Evolutionary conservation across 1,140 invertebrate species (phyloP), one percentile per base, ranked within the genome.

Genomic region (Anastrepha obliqua): DNA sequence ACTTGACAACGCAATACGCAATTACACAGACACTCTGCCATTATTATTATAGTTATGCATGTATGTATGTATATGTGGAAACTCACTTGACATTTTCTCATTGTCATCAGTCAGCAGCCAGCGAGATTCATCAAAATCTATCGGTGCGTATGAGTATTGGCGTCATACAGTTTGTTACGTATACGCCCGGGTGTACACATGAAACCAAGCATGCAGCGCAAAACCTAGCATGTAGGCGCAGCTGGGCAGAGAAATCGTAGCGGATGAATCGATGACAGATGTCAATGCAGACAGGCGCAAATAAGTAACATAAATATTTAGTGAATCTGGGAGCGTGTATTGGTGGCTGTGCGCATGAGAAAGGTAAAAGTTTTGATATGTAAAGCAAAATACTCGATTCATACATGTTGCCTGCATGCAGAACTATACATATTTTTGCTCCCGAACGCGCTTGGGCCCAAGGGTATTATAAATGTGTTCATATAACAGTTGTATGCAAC

Each of bases 31-130:
- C 11, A 11, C 9, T 13, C 47, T 47, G 44, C 44, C 70, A 74
- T 47, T 15, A 62, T 3, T 17, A 74, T 74, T 44, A 74, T 51
- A 62, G 29, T 29, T 29, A 29, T 29, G 29, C 1, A 29, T 29
- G 29, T 5, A 62, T n/a, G 39, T 55, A 8, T 67, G 7, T 67
- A 13, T 74, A 47, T 44, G 44, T 8, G 44, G 3, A 74, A 74
- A 74, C 47, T 51, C 44, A 74, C 70, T 74, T 74, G 70, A 47
- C 70, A 67, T 67, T 67, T 67, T 67, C 29, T 67, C 64, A 20
- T 67, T 29, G 64, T 74, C 70, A 74, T 42, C 44, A 47, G 67
- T 65, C 20, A 39, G 11, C 64, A 39, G 29, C 17, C 64, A 39
- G 29, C 17, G 44, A 74, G 44, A 74, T 47, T 74, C 70, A 47